Percentiles rank a stretch among this genome's conserved stretches.
Evolutionary conservation across 1,140 invertebrate species (phyloP).

Genomic region (Drosophila pachea): DNA sequence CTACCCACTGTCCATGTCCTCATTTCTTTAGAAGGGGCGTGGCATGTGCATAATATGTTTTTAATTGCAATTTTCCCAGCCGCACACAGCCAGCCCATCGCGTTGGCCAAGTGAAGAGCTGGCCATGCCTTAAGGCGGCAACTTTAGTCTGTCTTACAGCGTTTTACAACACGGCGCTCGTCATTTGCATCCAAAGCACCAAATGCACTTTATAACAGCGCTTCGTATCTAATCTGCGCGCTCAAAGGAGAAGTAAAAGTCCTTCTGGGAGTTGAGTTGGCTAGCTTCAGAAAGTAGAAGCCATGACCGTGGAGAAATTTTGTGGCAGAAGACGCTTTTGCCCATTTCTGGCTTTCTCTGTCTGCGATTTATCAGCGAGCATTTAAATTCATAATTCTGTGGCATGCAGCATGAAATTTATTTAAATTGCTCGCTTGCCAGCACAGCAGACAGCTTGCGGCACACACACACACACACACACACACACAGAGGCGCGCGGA

Average conservation of each 20-base stretch:
- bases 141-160: background rate
- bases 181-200: slow-evolving; percentile 44
- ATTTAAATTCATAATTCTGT: slow-evolving; percentile 74
- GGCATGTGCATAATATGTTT: slow-evolving; percentile 43
- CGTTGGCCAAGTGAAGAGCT: slow-evolving; percentile 30
- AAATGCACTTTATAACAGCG: slow-evolving; percentile 71
- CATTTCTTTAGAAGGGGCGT: slow-evolving; percentile 3
- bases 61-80: slow-evolving; percentile 67
- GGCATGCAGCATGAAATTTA: slow-evolving; percentile 43
- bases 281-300: slow-evolving; percentile 18
- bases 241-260: slow-evolving; percentile 5
- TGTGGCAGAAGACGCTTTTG: slow-evolving; percentile 7
- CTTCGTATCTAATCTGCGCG: slow-evolving; percentile 48
- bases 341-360: background rate
- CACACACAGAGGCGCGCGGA: background rate
- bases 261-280: slow-evolving; percentile 20
- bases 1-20: slow-evolving; percentile 8
- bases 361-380: slow-evolving; percentile 61
- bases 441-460: slow-evolving; percentile 34
- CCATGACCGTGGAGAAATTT: slow-evolving; percentile 34
- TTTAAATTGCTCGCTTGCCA: slow-evolving; percentile 53
- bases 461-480: slow-evolving; percentile 8
- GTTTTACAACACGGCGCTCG: slow-evolving; percentile 8
- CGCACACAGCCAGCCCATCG: slow-evolving; percentile 10
- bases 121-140: slow-evolving; percentile 45